Base-by-base conservation (phyloP, 2,888 invertebrate genomes). In the Microplitis manilae region DNA sequence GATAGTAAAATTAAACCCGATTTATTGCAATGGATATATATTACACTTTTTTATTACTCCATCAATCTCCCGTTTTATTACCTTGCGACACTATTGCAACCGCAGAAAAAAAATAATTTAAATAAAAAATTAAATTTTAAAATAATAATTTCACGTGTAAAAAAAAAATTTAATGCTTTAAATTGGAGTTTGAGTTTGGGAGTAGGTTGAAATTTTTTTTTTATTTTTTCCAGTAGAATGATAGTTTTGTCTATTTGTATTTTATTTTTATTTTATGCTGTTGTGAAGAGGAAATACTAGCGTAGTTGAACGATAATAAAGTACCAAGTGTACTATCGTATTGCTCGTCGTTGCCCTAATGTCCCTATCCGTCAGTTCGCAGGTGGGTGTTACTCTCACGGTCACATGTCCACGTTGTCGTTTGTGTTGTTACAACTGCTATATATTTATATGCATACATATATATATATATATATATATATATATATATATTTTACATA, bases 351-450 rank as follows among this genome's bases (percentile, higher is more conserved):
- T 61, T 61, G 71, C 39, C 20, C 39, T 71, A 71, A 62, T 71
- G 71, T 76, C 71, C 77, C 79, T 75, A 73, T 73, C 41, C 62
- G 73, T 77, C 76, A 40, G 65, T 68, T 62, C 50, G 75, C 79
- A 76, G 77, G 76, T 79, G 81, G 77, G 60, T 73, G 64, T 79
- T 77, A 64, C 65, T 65, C 13, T 65, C 30, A 65, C 65, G 50
- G 50, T 50, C 50, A 50, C 50, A 50, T 50, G 50, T 50, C 50
- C 50, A 5, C 50, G 50, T 50, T 50, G 50, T 50, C 50, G 50
- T 50, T 50, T 50, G 50, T 50, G 50, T 50, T 50, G 50, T 50
- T 50, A 13, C 50, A 13, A 50, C 50, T 50, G 8, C 13, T 65
- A 15, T 62, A 62, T 15, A 62, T n/a, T 13, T 62, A n/a, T 5